Conservation (phyloP, 2,113 vertebrate species). For the Scatophagus argus region DNA sequence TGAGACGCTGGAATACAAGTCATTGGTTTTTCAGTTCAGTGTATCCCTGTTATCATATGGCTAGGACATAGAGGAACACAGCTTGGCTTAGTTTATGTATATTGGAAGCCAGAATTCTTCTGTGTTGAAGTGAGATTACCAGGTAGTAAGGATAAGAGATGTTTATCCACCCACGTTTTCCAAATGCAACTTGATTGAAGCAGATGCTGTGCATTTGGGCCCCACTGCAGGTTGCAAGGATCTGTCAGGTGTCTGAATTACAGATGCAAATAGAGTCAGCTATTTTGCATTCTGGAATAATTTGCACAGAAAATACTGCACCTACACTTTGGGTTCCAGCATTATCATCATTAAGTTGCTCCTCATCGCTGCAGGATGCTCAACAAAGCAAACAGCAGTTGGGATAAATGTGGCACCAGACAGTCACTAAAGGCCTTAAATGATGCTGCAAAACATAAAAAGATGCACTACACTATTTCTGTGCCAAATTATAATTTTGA, state of each 20-base stretch:
- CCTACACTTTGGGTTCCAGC: slow-evolving; percentile 36
- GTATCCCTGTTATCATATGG: not conserved
- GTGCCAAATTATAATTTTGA: slow-evolving; percentile 9
- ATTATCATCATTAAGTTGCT: slow-evolving; percentile 54
- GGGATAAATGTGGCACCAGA: slow-evolving; percentile 37
- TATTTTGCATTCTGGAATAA: slow-evolving; percentile 56
- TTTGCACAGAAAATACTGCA: slow-evolving; percentile 43
- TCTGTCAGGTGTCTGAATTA: slow-evolving; percentile 73
- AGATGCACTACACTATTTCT: slow-evolving; percentile 4
- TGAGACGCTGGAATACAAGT: not conserved
- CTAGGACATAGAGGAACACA: not conserved
- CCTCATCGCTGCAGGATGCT: slow-evolving; percentile 45
- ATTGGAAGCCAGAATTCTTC: slow-evolving; percentile 16
- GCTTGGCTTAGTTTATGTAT: not conserved
- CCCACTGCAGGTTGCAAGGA: slow-evolving; percentile 51
- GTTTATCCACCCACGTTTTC: slow-evolving; percentile 50
- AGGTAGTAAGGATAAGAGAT: slow-evolving; percentile 33
- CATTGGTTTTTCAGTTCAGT: not conserved
- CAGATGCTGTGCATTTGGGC: slow-evolving; percentile 60
- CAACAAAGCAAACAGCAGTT: slow-evolving; percentile 45
- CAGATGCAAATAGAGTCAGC: slow-evolving; percentile 68
- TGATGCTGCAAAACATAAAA: slow-evolving; percentile 9
- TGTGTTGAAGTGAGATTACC: slow-evolving; percentile 22
- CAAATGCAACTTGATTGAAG: slow-evolving; percentile 41
- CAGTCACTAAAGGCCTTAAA: slow-evolving; percentile 38